Conservation (phyloP, 2,888 invertebrate genomes). For the Mythimna vitellina region DNA sequence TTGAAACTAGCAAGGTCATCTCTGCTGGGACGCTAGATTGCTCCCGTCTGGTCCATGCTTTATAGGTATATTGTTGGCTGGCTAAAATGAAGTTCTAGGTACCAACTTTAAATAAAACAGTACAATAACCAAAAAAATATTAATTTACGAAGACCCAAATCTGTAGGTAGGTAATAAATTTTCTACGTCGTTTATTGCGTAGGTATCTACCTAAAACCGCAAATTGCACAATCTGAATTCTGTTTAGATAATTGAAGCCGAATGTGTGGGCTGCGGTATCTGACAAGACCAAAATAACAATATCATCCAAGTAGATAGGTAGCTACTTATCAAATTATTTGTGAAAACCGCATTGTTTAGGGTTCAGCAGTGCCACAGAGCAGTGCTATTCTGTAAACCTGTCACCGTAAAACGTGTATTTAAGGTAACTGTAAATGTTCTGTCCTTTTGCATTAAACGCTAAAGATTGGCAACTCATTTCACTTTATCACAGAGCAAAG, state of each 20-base stretch:
- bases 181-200: conserved; percentile 24
- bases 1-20: no score
- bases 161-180: conserved; percentile 28
- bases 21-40: no score
- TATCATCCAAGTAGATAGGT: conserved; percentile 11
- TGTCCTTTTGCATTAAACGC: no score
- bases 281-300: conserved; percentile 36
- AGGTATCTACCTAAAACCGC: conserved; percentile 40
- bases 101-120: no score
- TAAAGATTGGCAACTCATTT: no score
- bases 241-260: conserved; percentile 32
- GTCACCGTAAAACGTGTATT: no score
- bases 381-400: no score
- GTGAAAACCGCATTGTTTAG: conserved; percentile 42
- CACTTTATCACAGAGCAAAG: no score
- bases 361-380: conserved; percentile 4
- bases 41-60: no score
- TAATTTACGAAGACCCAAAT: conserved; percentile 22
- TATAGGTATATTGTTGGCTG: no score
- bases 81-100: no score
- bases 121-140: neutral
- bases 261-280: conserved; percentile 54
- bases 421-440: no score
- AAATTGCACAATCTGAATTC: conserved; percentile 52
- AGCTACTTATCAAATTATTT: conserved; percentile 29